Evolutionary conservation across 2,888 invertebrate genomes (phyloP).

Genomic region (Sericinus montela): DNA sequence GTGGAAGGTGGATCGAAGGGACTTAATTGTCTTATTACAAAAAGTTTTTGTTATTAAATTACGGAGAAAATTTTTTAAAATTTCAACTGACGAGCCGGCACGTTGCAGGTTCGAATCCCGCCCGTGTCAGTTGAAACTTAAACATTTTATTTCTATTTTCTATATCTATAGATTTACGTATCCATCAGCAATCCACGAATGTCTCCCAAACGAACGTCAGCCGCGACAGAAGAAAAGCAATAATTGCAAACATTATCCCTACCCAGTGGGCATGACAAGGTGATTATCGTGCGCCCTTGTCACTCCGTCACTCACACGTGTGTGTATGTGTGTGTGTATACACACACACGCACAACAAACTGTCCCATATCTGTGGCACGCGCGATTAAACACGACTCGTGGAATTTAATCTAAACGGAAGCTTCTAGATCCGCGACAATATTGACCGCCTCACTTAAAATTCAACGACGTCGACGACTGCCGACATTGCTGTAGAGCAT

Average conservation of each 20-base stretch:
- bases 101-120: too few relatives aligned
- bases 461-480: conserved; percentile 29
- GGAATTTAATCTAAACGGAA: conserved; percentile 44
- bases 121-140: too few relatives aligned
- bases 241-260: conserved; percentile 15
- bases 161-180: too few relatives aligned
- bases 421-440: conserved; percentile 26
- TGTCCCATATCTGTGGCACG: conserved; percentile 32
- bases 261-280: conserved; percentile 36
- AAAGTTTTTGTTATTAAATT: too few relatives aligned
- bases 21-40: too few relatives aligned
- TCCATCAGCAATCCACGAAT: too few relatives aligned
- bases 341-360: conserved; percentile 29
- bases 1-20: too few relatives aligned
- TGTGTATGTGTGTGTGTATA: too few relatives aligned
- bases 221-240: background rate
- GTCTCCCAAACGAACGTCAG: background rate
- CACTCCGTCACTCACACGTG: too few relatives aligned
- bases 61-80: too few relatives aligned
- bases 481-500: conserved; percentile 24
- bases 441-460: conserved; percentile 40
- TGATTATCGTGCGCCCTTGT: conserved; percentile 34
- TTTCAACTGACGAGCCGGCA: too few relatives aligned
- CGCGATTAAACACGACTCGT: conserved; percentile 39
- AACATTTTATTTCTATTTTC: too few relatives aligned